Conservation (phyloP, 2,888 invertebrate species). For the Microplitis manilae region DNA sequence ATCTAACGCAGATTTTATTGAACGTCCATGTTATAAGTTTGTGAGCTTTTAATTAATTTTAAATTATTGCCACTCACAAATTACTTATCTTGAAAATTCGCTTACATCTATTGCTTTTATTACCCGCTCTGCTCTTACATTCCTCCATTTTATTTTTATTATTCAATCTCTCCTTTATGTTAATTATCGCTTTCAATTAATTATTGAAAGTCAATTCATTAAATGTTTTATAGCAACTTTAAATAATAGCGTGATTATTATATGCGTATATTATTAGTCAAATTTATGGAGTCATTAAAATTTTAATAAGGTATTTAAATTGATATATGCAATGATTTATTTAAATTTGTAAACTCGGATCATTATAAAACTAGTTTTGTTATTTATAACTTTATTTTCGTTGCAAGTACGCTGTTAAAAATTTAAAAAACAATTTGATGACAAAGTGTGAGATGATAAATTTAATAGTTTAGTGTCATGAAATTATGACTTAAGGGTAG, state of each 20-base stretch:
- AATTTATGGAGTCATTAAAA: background rate
- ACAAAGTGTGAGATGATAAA: too few species aligned
- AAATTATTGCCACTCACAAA: constrained; percentile 16
- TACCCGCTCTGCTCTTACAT: background rate
- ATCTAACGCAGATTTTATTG: constrained; percentile 53
- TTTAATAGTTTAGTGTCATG: too few species aligned
- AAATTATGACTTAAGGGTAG: too few species aligned
- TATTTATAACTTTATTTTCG: too few species aligned
- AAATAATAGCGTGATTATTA: background rate
- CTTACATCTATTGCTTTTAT: constrained; percentile 8
- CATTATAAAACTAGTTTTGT: background rate
- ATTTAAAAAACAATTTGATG: too few species aligned
- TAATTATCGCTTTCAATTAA: background rate
- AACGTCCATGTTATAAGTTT: constrained; percentile 15
- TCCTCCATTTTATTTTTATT: background rate
- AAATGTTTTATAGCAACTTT: background rate
- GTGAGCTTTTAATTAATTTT: constrained; percentile 13
- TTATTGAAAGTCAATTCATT: background rate
- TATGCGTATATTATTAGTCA: background rate
- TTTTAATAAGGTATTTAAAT: background rate
- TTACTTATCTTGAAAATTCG: constrained; percentile 3
- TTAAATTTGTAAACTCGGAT: background rate
- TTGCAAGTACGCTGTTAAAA: too few species aligned
- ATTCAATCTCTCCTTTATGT: background rate
- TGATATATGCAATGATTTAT: background rate